Base-by-base conservation (phyloP, 1,140 invertebrate genomes). In the Pachyrhynchus sulphureomaculatus region DNA sequence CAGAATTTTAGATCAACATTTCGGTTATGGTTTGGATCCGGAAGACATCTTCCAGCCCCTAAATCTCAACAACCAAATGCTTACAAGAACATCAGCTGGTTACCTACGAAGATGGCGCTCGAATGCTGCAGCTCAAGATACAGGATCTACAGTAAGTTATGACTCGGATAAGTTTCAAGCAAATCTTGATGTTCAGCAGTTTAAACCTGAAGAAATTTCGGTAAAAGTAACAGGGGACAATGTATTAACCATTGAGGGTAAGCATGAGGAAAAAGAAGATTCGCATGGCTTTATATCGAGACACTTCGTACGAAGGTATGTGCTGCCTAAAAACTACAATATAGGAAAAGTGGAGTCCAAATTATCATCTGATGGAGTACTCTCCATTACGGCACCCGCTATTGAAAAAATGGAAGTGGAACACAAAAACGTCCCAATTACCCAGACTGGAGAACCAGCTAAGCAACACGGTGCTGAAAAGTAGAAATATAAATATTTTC, bases 171-270 rank as follows among this genome's bases (percentile, higher is more conserved):
- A 81, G 3, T 87, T 86, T 64, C 82, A 90, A 72, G 83, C 89
- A 0, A 84, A 83, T 64, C 73, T 92, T 69, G 92, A 95, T 72
- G 90, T 96, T 0, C 86, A 90, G 34, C 91, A 95, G 65, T 96
- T 95, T 72, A 78, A 84, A 26, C 91, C 92, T 0, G 86, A 89
- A 39, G 92, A 95, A 72, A 86, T 96, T 89, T 86, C 26, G 8
- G 26, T 29, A 10, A 29, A 29, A 10, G 26, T 29, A 29, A 29
- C 26, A 29, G 26, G 26, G 0, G 88, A 91, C 44, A 86, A 86
- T 37, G 81, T 76, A 4, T 78, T 90, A 0, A 71, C 88, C 1
- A 79, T 91, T 0, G 84, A 88, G 64, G 88, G 84, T 1, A 91
- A 89, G 67, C 88, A 91, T 49, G 86, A 90, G 65, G 88, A 91